These are phyloP conservation scores for Prunella fulvescens DNA, from an alignment of 2,113 vertebrate species.

Conservation along the genomic window DNA sequence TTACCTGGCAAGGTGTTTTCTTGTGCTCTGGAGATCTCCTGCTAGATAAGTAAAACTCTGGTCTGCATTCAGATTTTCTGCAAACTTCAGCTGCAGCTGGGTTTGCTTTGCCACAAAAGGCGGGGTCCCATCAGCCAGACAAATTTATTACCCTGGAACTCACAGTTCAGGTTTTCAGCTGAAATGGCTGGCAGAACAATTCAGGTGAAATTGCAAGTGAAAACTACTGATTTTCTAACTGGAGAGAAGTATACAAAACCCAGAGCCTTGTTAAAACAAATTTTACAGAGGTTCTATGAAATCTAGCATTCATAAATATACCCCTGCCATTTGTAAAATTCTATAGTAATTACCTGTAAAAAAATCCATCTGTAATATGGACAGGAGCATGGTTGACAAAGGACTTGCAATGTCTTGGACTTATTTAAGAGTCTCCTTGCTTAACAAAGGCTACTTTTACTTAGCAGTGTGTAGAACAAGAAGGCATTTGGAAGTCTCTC, in stretches of 20 bases:
- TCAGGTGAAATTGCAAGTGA: neutral
- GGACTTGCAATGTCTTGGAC: neutral
- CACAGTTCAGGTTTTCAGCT: neutral
- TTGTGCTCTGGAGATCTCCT: neutral
- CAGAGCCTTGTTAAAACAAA: neutral
- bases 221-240: neutral
- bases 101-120: neutral
- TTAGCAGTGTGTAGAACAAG: neutral
- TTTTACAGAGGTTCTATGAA: neutral
- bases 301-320: neutral
- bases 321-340: neutral
- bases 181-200: neutral
- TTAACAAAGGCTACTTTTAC: constrained; percentile 4
- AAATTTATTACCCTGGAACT: neutral
- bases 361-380: neutral
- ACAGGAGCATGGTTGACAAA: neutral
- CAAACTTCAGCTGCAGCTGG: neutral
- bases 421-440: neutral
- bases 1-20: neutral
- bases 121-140: neutral
- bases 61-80: neutral
- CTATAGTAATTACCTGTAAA: neutral
- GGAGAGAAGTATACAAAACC: neutral
- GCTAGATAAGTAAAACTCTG: neutral
- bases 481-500: neutral